A percentile compares a stretch with the other conserved stretches of the same genome.
These are phyloP conservation scores for Odontocerum albicorne DNA, from an alignment of 2,888 invertebrate genomes.

Conservation along the genomic window DNA sequence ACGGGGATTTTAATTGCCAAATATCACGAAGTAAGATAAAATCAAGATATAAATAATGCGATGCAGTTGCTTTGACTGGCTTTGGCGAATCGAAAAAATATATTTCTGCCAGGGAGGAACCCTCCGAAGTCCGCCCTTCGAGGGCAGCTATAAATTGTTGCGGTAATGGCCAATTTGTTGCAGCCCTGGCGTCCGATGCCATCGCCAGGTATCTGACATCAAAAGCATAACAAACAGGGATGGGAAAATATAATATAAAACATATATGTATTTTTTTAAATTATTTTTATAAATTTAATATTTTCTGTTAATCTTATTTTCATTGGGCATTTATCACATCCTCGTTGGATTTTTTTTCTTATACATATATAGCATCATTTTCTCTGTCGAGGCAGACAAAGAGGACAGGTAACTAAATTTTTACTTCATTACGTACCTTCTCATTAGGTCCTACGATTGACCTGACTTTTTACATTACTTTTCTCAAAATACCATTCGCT, in stretches of 20 bases:
- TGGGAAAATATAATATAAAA: neutral
- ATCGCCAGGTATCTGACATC: constrained; percentile 17
- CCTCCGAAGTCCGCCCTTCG: constrained; percentile 20
- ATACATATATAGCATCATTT: no score
- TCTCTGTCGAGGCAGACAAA: no score
- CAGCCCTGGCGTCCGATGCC: constrained; percentile 21
- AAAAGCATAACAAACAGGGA: constrained; percentile 21
- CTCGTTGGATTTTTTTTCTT: no score
- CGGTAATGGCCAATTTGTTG: constrained; percentile 35
- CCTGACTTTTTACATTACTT: no score
- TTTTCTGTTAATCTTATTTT: no score
- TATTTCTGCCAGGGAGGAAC: neutral
- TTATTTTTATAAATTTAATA: no score
- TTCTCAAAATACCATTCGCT: no score
- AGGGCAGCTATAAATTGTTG: constrained; percentile 30
- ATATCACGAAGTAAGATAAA: neutral
- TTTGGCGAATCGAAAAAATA: neutral
- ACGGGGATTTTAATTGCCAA: neutral
- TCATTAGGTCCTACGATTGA: no score
- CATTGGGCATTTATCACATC: no score
- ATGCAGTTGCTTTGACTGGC: neutral
- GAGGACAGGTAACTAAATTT: no score
- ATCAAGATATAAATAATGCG: neutral
- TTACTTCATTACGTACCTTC: no score
- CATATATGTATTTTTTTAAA: no score